Base-by-base conservation (phyloP, 2,888 invertebrate genomes). In the Punctoribates punctum region DNA sequence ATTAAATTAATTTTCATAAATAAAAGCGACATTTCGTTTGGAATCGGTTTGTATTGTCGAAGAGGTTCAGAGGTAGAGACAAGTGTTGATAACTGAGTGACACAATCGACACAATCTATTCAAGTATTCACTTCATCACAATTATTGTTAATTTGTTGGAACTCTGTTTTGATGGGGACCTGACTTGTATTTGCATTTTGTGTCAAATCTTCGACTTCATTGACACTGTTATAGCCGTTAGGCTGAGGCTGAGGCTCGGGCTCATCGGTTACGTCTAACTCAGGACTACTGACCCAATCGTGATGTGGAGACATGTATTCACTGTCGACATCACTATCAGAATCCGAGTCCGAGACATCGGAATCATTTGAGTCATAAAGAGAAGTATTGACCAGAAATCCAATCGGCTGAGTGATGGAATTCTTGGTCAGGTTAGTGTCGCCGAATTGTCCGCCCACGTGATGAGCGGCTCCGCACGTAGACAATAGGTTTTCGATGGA, bases 401-500 rank as follows among this genome's bases (percentile, higher is more conserved):
- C 72, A 25, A 70, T 67, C 20, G 77, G 74, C 70, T 77, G 74
- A 57, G 75, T 73, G 38, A 77, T 72, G 15, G 76, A 25, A 34
- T 77, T 48, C 29, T 60, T 46, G 51, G 20, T 29, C 5, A 23
- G 54, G 4, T 25, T 48, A n/a, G 46, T 25, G 3, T 57, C 23
- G 17, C 8, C 4, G 20, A 15, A 34, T n/a, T 51, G 51, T n/a
- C 34, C 57, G 20, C 65, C 62, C n/a, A 46, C 48, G 8, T 74
- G 38, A 17, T 46, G 74, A 13, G 65, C 65, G 20, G 42, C 65
- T n/a, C 74, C 67, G 57, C 74, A 54, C 5, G 29, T 57, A 6
- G 78, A 78, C 15, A 78, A 75, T 34, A 78, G 76, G 67, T 78
- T 78, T 23, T 78, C 78, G 54, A 78, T 78, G n/a, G 77, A 77